Percentiles rank a stretch among this genome's conserved stretches.
phyloP scores from a whole-genome alignment of 2,888 invertebrate genomes.

The Deilephila elpenor region DNA sequence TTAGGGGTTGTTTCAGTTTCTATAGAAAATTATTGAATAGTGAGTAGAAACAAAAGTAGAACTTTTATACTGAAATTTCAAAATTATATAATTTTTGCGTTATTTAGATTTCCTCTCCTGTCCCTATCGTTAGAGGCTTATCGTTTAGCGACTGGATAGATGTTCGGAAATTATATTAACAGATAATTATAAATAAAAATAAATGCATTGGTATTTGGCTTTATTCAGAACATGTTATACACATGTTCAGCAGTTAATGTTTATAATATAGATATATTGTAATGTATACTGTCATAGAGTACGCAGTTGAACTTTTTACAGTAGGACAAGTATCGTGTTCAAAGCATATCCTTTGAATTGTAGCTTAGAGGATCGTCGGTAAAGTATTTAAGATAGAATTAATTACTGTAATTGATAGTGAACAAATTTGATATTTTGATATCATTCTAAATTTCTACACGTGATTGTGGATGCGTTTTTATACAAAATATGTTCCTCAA shows the following conservation, averaged over 20 bases:
- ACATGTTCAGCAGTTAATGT: constrained; percentile 81
- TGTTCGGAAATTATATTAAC: constrained; percentile 52
- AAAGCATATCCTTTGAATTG: constrained; percentile 69
- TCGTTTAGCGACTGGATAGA: constrained; percentile 43
- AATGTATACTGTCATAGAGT: constrained; percentile 70
- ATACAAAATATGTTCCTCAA: constrained; percentile 30
- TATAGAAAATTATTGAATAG: not conserved
- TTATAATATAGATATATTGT: constrained; percentile 66
- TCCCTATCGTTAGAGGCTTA: constrained; percentile 38
- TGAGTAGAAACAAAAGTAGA: not conserved
- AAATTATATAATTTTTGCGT: not conserved
- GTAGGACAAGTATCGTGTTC: constrained; percentile 76
- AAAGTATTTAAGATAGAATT: constrained; percentile 42
- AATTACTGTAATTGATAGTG: constrained; percentile 53
- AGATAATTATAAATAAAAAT: constrained; percentile 75
- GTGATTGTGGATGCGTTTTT: constrained; percentile 45
- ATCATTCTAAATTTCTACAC: constrained; percentile 52
- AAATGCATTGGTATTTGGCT: constrained; percentile 86
- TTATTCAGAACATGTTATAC: constrained; percentile 79
- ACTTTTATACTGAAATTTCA: not conserved
- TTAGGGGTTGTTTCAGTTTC: not conserved
- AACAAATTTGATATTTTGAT: constrained; percentile 32
- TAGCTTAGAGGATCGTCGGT: constrained; percentile 31
- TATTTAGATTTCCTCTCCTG: constrained; percentile 1
- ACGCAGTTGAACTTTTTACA: constrained; percentile 65